Evolutionary conservation across 2,113 vertebrate genomes (phyloP).

Genomic region (Leucosticte australis): DNA sequence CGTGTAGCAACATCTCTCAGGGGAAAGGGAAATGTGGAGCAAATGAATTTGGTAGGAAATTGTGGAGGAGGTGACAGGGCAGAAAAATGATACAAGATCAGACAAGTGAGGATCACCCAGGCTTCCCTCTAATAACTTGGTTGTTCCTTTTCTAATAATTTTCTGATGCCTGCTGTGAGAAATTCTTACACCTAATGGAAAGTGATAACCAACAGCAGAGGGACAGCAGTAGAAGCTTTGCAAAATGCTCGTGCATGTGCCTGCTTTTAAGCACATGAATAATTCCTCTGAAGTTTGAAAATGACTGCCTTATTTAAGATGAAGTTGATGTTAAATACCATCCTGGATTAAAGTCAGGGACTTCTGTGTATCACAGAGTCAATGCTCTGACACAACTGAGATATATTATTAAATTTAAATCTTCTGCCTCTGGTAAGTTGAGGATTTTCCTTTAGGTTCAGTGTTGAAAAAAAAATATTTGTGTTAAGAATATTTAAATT

Average conservation of each 20-base stretch:
- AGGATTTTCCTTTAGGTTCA: neutral
- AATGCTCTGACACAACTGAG: neutral
- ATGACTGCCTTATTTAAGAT: neutral
- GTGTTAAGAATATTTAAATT: neutral
- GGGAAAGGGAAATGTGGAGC: neutral
- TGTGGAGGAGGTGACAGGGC: neutral
- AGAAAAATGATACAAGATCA: slow-evolving; percentile 3
- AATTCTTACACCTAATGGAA: neutral
- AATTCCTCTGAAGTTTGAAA: slow-evolving; percentile 13
- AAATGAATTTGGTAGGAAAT: neutral
- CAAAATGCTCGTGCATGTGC: fast-evolving
- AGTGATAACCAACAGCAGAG: neutral
- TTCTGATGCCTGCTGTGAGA: neutral
- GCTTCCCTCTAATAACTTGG: neutral
- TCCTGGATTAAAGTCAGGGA: neutral
- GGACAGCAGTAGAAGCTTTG: neutral
- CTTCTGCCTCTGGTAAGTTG: neutral
- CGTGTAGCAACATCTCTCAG: neutral
- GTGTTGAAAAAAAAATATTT: neutral
- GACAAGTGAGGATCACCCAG: neutral
- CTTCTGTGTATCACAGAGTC: neutral
- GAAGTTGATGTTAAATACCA: neutral
- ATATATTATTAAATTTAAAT: neutral
- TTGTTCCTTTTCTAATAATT: neutral
- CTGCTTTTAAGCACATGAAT: neutral